Percentiles rank a stretch among this genome's conserved stretches.
Evolutionary conservation across 2,113 vertebrate species (phyloP).

Genomic region (Bos indicus): DNA sequence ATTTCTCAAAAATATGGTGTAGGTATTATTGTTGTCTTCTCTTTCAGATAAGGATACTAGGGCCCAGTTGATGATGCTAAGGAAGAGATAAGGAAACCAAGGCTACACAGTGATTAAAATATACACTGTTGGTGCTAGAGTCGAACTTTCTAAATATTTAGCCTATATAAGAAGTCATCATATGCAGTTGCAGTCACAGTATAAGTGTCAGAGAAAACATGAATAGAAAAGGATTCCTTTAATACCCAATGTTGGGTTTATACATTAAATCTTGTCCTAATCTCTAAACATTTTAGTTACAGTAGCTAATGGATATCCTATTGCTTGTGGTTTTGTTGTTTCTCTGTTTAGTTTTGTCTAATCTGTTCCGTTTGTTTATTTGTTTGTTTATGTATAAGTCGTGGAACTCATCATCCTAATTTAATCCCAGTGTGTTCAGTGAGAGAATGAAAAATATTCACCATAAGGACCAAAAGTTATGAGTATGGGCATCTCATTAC

Average conservation of each 20-base stretch:
- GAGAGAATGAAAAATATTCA: not conserved
- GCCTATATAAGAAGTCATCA: not conserved
- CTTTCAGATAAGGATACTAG: not conserved
- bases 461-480: not conserved
- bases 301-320: not conserved
- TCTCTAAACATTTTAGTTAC: not conserved
- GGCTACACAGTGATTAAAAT: not conserved
- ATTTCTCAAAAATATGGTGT: not conserved
- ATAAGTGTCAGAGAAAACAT: not conserved
- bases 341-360: not conserved
- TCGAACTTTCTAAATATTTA: not conserved
- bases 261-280: not conserved
- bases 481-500: not conserved
- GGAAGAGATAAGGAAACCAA: not conserved
- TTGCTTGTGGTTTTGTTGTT: not conserved
- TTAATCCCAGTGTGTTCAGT: not conserved
- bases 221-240: not conserved
- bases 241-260: not conserved
- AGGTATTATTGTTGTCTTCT: not conserved
- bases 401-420: not conserved
- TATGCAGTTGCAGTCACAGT: not conserved
- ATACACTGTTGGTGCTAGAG: not conserved
- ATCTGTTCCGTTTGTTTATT: not conserved
- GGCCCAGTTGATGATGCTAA: not conserved
- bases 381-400: not conserved